Percentiles rank a stretch among this genome's conserved stretches.
Conservation (phyloP, 2,113 vertebrate genomes). For the Aldabrachelys gigantea region DNA sequence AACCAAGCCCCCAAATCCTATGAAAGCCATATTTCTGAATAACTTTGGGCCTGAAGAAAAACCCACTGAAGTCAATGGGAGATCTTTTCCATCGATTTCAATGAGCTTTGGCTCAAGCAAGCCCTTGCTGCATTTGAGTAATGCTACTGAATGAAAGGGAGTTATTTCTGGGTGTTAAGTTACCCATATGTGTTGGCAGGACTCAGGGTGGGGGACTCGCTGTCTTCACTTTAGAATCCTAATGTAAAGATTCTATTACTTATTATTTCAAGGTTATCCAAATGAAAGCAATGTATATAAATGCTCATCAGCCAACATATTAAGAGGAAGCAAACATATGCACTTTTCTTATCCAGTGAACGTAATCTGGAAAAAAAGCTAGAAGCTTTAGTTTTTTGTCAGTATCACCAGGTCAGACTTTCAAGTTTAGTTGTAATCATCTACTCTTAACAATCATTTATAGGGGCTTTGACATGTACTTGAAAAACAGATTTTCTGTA, state of each 20-base stretch:
- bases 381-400: not conserved
- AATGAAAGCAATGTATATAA: not conserved
- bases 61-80: not conserved
- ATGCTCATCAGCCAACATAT: not conserved
- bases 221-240: not conserved
- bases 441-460: not conserved
- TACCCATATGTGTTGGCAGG: not conserved
- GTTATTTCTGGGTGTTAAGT: accelerated
- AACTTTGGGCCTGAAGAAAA: not conserved
- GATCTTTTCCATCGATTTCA: not conserved
- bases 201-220: not conserved
- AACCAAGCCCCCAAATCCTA: not conserved
- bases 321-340: not conserved
- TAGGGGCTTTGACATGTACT: not conserved
- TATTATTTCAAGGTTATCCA: not conserved
- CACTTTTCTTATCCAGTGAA: not conserved
- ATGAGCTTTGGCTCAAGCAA: not conserved
- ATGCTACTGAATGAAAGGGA: not conserved
- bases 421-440: not conserved
- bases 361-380: not conserved
- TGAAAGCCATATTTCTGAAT: not conserved
- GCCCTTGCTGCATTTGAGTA: not conserved
- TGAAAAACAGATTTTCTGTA: not conserved
- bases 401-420: not conserved
- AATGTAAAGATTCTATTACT: not conserved